Base-by-base conservation (phyloP, 1,140 invertebrate genomes). In the Ips typographus region DNA sequence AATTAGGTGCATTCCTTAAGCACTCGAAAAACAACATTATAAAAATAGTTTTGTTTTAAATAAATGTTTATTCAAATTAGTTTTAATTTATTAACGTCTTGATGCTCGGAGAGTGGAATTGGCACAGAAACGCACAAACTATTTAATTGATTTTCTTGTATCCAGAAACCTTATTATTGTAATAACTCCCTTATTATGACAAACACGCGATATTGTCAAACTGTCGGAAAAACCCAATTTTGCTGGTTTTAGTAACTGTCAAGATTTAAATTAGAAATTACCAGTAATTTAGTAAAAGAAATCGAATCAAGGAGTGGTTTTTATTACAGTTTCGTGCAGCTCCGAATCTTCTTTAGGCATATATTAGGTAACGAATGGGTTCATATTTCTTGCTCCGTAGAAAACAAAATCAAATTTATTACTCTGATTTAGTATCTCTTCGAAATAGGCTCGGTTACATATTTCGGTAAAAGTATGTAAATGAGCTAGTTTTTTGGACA, bases 1-100 rank as follows among this genome's bases (percentile, higher is more conserved):
- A 70, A 70, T 70, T 63, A 70, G 68, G 68, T 70, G 62, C 68
- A 70, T 59, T 70, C 55, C 58, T 69, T 49, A 22, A 49, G 43
- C 41, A 49, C 6, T 49, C 44, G 44, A 49, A 49, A 38, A 37
- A 37, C 59, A 3, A 49, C 22, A 49, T 49, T 49, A 49, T 49
- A 49, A 49, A 49, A 49, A 49, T 49, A 49, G 44, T 49, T 49
- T 49, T 22, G 6, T 49, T 49, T 49, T 49, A 49, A 8, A 49
- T 22, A 49, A 49, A 49, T 49, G 22, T 49, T 49, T 49, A 49
- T 6, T 49, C 22, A 22, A 3, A 44, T 8, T 49, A 49, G 7
- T 49, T 49, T 22, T 22, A 22, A 22, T 22, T 22, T 22, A 22
- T 22, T 22, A 22, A 22, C 22, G 0, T 22, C 22, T 22, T 22